These are phyloP conservation scores for Gopherus evgoodei DNA, from an alignment of 2,113 vertebrate genomes.

Conservation along the genomic window DNA sequence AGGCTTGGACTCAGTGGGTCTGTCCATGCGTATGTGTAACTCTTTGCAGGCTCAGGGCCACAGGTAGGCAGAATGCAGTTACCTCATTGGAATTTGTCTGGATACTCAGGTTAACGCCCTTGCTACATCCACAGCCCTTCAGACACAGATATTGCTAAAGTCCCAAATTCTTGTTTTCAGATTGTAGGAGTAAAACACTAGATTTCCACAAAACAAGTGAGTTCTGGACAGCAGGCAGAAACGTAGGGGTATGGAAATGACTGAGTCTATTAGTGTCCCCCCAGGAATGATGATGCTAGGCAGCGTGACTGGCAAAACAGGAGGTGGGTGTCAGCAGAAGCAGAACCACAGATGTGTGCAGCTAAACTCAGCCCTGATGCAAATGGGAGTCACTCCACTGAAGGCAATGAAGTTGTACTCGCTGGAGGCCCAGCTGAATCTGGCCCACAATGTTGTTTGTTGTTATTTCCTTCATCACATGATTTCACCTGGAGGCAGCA, in stretches of 20 bases:
- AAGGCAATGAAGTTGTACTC: not conserved
- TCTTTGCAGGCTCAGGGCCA: not conserved
- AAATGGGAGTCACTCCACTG: not conserved
- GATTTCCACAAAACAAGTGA: not conserved
- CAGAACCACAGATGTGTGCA: not conserved
- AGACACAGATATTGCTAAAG: not conserved
- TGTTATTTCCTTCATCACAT: not conserved
- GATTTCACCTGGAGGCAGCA: not conserved
- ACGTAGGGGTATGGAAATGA: not conserved
- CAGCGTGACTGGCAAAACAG: not conserved
- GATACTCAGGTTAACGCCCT: not conserved
- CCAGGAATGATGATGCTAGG: not conserved
- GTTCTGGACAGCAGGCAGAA: not conserved
- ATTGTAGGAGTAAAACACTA: not conserved
- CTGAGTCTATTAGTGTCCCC: not conserved
- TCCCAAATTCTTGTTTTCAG: not conserved
- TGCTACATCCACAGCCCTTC: not conserved
- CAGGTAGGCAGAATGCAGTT: not conserved
- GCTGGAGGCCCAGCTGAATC: not conserved
- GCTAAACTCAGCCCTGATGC: not conserved
- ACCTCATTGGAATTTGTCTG: not conserved
- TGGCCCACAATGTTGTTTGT: not conserved
- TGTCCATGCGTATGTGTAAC: not conserved
- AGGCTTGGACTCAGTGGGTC: not conserved
- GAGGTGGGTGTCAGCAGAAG: not conserved